Conservation (phyloP, 92 coral and sea anemone species). For the Anthopleura xanthogrammica region DNA sequence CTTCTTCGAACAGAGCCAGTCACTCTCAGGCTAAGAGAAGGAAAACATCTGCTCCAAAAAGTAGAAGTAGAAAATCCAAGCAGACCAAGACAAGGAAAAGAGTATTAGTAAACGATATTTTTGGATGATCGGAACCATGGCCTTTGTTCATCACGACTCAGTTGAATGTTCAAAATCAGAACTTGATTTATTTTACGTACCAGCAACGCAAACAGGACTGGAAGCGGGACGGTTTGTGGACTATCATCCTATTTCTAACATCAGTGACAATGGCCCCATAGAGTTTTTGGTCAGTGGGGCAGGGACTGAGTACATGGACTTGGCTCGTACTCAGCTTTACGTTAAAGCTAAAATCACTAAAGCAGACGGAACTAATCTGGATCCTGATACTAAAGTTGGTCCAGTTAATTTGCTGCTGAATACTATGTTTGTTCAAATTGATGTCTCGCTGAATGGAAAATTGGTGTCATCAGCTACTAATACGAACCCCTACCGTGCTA, state of each 20-base stretch:
- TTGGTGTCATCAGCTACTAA: slow-evolving; percentile 39
- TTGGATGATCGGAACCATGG: slow-evolving; percentile 29
- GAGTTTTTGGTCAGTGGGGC: slow-evolving; percentile 38
- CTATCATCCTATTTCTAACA: slow-evolving; percentile 49
- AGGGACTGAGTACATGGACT: slow-evolving; percentile 33
- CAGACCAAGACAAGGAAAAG: slow-evolving; percentile 1
- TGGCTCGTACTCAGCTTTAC: slow-evolving; percentile 30
- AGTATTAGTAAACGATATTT: slow-evolving; percentile 20
- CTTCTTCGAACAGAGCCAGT: not conserved
- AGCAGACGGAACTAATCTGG: slow-evolving; percentile 41
- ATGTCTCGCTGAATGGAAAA: slow-evolving; percentile 38
- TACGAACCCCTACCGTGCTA: slow-evolving; percentile 47
- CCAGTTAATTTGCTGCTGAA: slow-evolving; percentile 42
- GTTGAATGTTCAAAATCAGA: slow-evolving; percentile 46
- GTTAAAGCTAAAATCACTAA: slow-evolving; percentile 36
- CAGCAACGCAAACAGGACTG: slow-evolving; percentile 41
- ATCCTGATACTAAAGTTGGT: slow-evolving; percentile 34
- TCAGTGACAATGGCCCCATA: slow-evolving; percentile 43
- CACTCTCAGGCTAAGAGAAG: slow-evolving; percentile 46
- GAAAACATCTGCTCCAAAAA: slow-evolving; percentile 46
- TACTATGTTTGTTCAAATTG: slow-evolving; percentile 32
- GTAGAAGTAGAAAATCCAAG: slow-evolving; percentile 1
- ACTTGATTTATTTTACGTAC: slow-evolving; percentile 44
- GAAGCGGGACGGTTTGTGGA: slow-evolving; percentile 42
- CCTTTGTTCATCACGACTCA: slow-evolving; percentile 45